Conservation (phyloP, 2,888 invertebrate genomes). For the Acronicta aceris region DNA sequence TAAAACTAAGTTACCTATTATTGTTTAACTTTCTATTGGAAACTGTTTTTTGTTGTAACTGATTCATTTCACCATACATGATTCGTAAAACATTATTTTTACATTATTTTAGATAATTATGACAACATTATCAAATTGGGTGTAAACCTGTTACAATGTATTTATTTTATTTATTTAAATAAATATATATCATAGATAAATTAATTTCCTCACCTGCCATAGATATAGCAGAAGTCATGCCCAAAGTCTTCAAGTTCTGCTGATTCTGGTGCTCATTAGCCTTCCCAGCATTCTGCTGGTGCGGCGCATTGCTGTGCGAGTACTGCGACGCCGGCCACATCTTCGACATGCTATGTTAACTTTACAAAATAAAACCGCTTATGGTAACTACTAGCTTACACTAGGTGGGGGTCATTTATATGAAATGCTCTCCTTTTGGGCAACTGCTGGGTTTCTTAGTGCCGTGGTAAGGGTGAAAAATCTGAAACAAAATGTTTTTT, state of each 20-base stretch:
- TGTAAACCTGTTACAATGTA: too few species aligned
- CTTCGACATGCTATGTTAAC: conserved; percentile 61
- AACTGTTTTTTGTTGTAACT: too few species aligned
- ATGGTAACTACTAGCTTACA: conserved; percentile 54
- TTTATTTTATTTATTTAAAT: too few species aligned
- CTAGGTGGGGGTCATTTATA: conserved; percentile 64
- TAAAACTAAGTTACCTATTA: too few species aligned
- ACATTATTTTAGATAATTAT: too few species aligned
- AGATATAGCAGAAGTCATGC: conserved; percentile 98
- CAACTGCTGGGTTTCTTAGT: conserved; percentile 62
- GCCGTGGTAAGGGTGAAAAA: conserved; percentile 21
- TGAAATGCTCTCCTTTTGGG: conserved; percentile 66
- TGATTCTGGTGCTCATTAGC: conserved; percentile 86
- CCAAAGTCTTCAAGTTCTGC: conserved; percentile 91
- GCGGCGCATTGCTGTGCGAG: conserved; percentile 76
- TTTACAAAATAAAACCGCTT: conserved; percentile 34
- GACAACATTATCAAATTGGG: too few species aligned
- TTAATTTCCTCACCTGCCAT: conserved; percentile 91
- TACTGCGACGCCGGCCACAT: conserved; percentile 89
- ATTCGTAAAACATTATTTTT: too few species aligned
- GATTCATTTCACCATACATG: too few species aligned
- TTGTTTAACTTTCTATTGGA: too few species aligned
- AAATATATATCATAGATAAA: too few species aligned
- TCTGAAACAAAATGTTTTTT: conserved; percentile 63
- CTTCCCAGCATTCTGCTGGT: conserved; percentile 67